Evolutionary conservation across 35 echinoderm and acorn worm genomes (phyloP).

Genomic region (Anneissia japonica): DNA sequence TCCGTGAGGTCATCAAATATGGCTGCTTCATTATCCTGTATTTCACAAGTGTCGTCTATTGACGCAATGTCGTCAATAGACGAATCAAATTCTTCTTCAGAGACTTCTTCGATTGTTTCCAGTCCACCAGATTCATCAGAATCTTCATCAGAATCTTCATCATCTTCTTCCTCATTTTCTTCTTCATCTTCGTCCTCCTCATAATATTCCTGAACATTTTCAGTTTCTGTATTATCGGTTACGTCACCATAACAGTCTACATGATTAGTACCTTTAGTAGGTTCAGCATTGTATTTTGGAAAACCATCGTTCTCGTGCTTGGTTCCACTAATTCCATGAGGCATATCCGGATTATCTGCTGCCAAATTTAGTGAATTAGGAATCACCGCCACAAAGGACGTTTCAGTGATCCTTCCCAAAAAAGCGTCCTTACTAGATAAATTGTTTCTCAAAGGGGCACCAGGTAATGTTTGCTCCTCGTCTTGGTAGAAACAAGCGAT

Average conservation of each 20-base stretch:
- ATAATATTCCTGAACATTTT: too few relatives aligned
- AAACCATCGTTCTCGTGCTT: too few relatives aligned
- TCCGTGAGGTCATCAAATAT: too few relatives aligned
- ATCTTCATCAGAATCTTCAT: background rate
- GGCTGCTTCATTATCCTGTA: too few relatives aligned
- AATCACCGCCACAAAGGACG: background rate
- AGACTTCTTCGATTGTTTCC: background rate
- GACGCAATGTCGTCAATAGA: too few relatives aligned
- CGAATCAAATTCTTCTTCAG: background rate
- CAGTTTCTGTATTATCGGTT: background rate
- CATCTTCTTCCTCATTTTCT: background rate
- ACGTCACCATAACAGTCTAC: background rate
- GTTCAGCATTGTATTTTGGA: too few relatives aligned
- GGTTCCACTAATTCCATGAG: too few relatives aligned
- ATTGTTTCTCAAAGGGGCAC: background rate
- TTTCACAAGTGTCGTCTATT: too few relatives aligned
- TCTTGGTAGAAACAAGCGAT: background rate
- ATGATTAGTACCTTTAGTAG: background rate
- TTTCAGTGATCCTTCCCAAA: background rate
- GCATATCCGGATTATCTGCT: too few relatives aligned
- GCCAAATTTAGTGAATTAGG: background rate
- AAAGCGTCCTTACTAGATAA: background rate
- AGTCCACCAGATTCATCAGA: background rate
- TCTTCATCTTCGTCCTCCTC: background rate
- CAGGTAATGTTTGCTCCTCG: too few relatives aligned